phyloP scores from a whole-genome alignment of 2,113 vertebrate genomes.

The Naja naja region DNA sequence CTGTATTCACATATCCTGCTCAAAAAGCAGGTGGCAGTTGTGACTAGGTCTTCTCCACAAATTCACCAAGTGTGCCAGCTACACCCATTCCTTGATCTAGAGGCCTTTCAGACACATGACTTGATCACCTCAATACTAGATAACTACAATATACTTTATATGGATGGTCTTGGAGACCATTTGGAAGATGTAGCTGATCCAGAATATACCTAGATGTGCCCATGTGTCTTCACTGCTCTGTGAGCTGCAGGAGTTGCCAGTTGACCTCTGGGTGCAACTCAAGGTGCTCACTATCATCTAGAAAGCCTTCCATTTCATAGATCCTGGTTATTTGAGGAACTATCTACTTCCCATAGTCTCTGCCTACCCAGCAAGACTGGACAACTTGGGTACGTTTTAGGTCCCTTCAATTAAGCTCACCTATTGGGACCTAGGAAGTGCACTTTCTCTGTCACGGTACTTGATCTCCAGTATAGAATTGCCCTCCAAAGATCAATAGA shows the following conservation, averaged over 20 bases:
- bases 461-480: neutral
- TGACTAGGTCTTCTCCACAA: neutral
- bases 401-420: no score
- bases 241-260: neutral
- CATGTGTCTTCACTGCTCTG: neutral
- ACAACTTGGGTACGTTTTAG: no score
- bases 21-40: neutral
- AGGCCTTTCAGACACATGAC: neutral
- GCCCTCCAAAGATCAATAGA: no score
- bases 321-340: neutral
- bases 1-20: neutral
- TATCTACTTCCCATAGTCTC: neutral
- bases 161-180: neutral
- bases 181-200: neutral
- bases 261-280: neutral
- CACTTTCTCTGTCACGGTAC: neutral
- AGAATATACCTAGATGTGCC: neutral
- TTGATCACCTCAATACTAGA: neutral
- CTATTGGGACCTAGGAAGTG: no score
- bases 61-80: neutral
- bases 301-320: neutral
- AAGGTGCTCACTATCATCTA: neutral
- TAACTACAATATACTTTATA: neutral
- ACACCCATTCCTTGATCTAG: neutral
- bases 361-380: no score